Evolutionary conservation across 2,797 vertebrate genomes (phyloP).

Genomic region (Oceanodroma leucorhoa): DNA sequence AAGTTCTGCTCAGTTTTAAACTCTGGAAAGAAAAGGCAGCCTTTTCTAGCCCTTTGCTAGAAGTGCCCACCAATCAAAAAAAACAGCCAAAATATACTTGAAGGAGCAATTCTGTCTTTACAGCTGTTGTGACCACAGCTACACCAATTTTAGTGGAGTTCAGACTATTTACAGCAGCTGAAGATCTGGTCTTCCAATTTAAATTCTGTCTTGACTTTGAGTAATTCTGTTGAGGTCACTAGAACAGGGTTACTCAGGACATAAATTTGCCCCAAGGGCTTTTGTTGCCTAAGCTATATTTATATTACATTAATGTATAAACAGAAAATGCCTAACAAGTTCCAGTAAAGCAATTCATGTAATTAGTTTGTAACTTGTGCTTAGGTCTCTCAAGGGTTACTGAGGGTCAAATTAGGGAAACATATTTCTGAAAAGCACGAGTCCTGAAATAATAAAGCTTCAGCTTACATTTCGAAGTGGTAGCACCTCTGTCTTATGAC

Average conservation of each 20-base stretch:
- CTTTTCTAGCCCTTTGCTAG: not conserved
- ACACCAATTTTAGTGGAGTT: not conserved
- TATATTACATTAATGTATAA: conserved; percentile 69
- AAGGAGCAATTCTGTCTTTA: not conserved
- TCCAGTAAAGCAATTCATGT: conserved; percentile 37
- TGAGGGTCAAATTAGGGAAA: conserved; percentile 33
- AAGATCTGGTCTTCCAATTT: conserved; percentile 46
- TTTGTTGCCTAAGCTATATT: conserved; percentile 47
- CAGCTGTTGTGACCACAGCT: not conserved
- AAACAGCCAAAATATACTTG: not conserved
- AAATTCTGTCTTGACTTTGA: conserved; percentile 67
- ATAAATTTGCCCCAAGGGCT: conserved; percentile 61
- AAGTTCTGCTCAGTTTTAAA: not conserved
- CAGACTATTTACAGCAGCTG: not conserved
- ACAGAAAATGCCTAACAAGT: conserved; percentile 52
- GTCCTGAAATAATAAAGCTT: not conserved
- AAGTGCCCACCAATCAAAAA: not conserved
- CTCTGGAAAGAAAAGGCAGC: not conserved
- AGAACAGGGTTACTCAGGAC: conserved; percentile 56
- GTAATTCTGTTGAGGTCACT: conserved; percentile 56
- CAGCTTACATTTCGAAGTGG: not conserved
- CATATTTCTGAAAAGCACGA: conserved; percentile 6
- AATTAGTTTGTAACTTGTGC: conserved; percentile 48
- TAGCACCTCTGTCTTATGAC: not conserved
- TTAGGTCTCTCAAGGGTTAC: conserved; percentile 32